Base-by-base conservation (phyloP, 1,140 invertebrate genomes). In the Probaryconus sp. region DNA sequence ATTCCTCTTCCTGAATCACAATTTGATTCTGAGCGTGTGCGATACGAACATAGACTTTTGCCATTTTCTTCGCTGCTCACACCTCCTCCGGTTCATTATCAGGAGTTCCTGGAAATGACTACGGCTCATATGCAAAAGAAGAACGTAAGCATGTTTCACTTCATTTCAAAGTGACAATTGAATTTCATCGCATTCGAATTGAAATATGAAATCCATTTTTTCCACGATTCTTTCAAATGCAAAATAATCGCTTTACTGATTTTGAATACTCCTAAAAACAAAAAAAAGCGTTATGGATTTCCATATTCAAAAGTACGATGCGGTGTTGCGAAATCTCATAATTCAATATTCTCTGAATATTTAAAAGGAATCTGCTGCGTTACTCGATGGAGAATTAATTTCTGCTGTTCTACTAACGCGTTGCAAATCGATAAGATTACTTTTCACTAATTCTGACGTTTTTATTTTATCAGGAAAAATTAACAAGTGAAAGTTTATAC, bases 41-140 rank as follows among this genome's bases (percentile, higher is more conserved):
- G 97, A 26, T 99, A 98, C 85, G 95, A 97, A 80, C 96, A 98
- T 69, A 91, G 97, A 56, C 96, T 99, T 89, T 91, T 93, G 6
- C 95, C 97, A 3, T 96, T 99, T 82, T 92, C 92, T 13, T 91
- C 92, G 17, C 90, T 98, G 1, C 89, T 94, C n/a, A 95, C 95
- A 0, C 97, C 97, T 10, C 96, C 96, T 0, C 94, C 94, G 5
- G 94, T 98, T 16, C 93, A 94, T 75, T 97, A 97, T 85, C 88
- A 90, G 38, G 95, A 97, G 87, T 97, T 95, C 82, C 82, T 91
- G 80, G 92, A 93, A 71, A 92, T 93, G 88, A 85, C 88, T 2
- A 88, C 77, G n/a, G 77, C 76, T 16, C 81, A 85, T 63, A 89
- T 90, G 65, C 74, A 82, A 50, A 84, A 81, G 58, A 81, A 79